Percentiles rank a stretch among this genome's conserved stretches.
These are phyloP conservation scores for Pangasius krempfi DNA, from an alignment of 2,797 vertebrate genomes.

Conservation along the genomic window DNA sequence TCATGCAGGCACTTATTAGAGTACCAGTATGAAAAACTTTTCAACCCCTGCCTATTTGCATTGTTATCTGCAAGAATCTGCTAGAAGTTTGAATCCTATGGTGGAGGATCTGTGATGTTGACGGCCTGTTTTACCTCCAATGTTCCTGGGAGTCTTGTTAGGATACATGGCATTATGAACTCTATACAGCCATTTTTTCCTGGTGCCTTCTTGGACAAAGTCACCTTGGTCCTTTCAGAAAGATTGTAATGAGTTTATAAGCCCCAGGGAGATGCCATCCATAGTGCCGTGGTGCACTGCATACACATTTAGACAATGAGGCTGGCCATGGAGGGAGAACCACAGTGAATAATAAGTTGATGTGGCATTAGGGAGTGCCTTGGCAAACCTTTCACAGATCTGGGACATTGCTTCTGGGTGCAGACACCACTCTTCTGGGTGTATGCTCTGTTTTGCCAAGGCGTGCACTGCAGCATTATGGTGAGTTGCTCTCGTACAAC, in stretches of 20 bases:
- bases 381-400: background rate
- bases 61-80: background rate
- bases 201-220: background rate
- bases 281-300: slow-evolving; percentile 1
- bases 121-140: background rate
- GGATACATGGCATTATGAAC: background rate
- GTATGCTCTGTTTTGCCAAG: background rate
- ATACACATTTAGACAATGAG: slow-evolving; percentile 6
- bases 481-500: background rate
- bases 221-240: slow-evolving; percentile 20
- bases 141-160: background rate
- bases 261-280: slow-evolving; percentile 7
- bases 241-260: background rate
- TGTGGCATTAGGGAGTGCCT: background rate
- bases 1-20: background rate
- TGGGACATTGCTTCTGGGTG: slow-evolving; percentile 1
- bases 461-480: background rate
- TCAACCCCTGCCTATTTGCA: background rate
- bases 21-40: background rate
- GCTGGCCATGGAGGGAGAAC: background rate
- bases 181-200: background rate
- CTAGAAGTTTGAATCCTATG: background rate
- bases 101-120: background rate
- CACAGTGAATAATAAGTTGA: slow-evolving; percentile 1
- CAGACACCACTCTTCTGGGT: background rate